Base-by-base conservation (phyloP, 1,140 invertebrate genomes). In the Drosophila ananassae region DNA sequence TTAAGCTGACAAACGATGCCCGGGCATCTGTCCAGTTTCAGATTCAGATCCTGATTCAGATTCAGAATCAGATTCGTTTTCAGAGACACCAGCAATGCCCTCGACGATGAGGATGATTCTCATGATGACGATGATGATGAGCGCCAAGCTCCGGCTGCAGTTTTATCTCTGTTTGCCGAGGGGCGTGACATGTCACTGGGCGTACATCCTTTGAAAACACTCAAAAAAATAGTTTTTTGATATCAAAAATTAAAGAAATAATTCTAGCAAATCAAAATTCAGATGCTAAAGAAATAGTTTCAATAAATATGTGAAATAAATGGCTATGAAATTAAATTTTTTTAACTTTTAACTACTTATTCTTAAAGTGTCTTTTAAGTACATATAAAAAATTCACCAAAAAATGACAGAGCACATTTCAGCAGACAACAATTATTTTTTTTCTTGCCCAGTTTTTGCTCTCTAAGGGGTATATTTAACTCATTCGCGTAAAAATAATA, bases 1-100 rank as follows among this genome's bases (percentile, higher is more conserved):
- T 82, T 82, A 81, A 87, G 82, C 82, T 87, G 82, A 87, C 82
- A 89, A 69, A 73, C 83, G 78, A 87, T 85, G 77, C 62, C 82
- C 71, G 57, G 61, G 57, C 55, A 50, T 52, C 71, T 66, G 72
- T 85, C 81, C 81, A 68, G 66, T 56, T 62, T 17, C 68, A 44
- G 73, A 51, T 57, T 60, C 52, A 55, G 53, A 78, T 57, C 44
- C 64, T 59, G 81, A 44, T 62, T 13, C 63, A 44, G 53, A 78
- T 62, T 5, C 68, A 46, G 74, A 51, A 50, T 61, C 53, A 52
- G 53, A 78, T 58, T 51, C 64, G 56, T 77, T 73, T 77, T 76
- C 47, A 63, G 57, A 60, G 67, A 66, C 62, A 62, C 73, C 62
- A 50, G 62, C 73, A 44, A 50, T 25, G 61, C 47, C 56, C 48